Base-by-base conservation (phyloP, 2,797 vertebrate genomes). In the Kryptolebias ocellatus region DNA sequence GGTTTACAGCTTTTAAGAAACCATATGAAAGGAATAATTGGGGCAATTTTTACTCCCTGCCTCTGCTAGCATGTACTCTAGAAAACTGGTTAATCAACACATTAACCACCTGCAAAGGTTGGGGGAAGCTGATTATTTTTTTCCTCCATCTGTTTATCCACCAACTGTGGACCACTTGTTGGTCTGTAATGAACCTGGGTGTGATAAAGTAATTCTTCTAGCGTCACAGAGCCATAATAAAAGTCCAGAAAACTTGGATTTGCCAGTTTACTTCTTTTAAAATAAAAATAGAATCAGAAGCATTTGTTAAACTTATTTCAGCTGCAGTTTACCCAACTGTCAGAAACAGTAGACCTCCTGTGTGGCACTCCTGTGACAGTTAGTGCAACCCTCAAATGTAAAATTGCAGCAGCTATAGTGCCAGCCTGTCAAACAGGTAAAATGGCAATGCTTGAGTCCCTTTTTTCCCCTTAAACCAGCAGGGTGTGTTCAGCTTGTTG, bases 31-130 rank as follows among this genome's bases (percentile, higher is more conserved):
- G 10, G 53, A 60, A 64, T 67, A 1, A 54, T 53, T 55, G 28
- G 3, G 68, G 17, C 50, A 52, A 15, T 63, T 74, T 47, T 39
- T 0, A 5, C 1, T n/a, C 0, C 20, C 53, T 51, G 57, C 16
- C 58, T 60, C 59, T 8, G 63, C 12, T 29, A 10, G 51, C 20
- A 47, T 20, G 50, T 64, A 56, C 47, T 2, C 28, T 12, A 51
- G 29, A 60, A 61, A 61, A 44, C 37, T 29, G 53, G 2, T 67
- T 66, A 17, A 66, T 73, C 24, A 53, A 74, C 58, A 47, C 24
- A 53, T 14, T 62, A 34, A 66, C 52, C 55, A 20, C 18, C 37
- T 24, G 31, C 53, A 60, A 63, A 61, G 49, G 46, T 45, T 64
- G 31, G 55, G 0, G 1, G 28, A 47, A 29, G 5, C 6, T 4